Percentiles rank a stretch among this genome's conserved stretches.
Conservation (phyloP, 2,888 invertebrate genomes). For the Hipparchia sbordonii region DNA sequence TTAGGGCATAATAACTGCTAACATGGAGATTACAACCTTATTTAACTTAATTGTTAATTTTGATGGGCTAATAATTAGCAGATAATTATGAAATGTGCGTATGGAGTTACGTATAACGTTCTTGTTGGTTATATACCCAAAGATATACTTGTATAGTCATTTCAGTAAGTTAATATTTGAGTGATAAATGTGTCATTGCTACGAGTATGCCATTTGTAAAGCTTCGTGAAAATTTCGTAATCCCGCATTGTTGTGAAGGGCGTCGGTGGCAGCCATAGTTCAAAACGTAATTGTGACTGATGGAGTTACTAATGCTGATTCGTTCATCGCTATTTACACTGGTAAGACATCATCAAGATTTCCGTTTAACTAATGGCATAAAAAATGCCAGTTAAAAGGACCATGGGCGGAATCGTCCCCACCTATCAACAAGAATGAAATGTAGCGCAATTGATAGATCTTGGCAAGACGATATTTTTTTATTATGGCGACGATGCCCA, state of each 20-base stretch:
- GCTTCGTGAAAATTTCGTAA: constrained; percentile 12
- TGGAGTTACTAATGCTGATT: constrained; percentile 16
- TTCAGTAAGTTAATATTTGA: not conserved
- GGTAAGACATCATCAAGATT: not conserved
- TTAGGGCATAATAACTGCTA: no score
- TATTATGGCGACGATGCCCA: no score
- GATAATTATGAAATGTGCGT: not conserved
- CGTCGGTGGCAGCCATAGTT: constrained; percentile 16
- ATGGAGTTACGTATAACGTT: not conserved
- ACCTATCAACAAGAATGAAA: no score
- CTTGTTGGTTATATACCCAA: no score
- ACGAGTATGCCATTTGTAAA: constrained; percentile 5
- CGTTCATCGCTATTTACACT: not conserved
- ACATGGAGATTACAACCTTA: not conserved
- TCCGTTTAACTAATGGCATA: not conserved
- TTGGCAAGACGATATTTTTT: no score
- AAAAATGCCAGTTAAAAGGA: not conserved
- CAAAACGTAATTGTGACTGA: constrained; percentile 15
- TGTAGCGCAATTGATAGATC: no score
- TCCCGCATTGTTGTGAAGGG: constrained; percentile 15
- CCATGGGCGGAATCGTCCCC: no score
- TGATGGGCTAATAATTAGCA: not conserved
- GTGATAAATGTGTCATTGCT: constrained; percentile 8
- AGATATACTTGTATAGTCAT: not conserved
- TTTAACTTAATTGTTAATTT: not conserved